A percentile compares a stretch with the other conserved stretches of the same genome.
These are phyloP conservation scores for Drosophila neocordata DNA, from an alignment of 1,140 invertebrate species.

Conservation along the genomic window DNA sequence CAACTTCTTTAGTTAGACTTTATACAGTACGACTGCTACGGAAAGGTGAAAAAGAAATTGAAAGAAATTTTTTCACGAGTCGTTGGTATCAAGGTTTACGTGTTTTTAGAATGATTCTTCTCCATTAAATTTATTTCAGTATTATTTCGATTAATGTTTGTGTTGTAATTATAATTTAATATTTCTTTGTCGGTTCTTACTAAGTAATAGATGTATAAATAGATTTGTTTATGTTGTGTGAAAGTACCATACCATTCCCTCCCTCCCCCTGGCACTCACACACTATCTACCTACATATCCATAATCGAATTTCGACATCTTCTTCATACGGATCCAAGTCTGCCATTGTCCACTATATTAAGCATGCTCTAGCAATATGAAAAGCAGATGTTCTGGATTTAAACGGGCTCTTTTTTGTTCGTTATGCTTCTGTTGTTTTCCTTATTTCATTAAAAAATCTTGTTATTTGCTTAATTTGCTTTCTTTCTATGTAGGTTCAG, in stretches of 20 bases:
- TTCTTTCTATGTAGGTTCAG: conserved; percentile 82
- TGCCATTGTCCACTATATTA: not conserved
- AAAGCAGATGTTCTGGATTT: not conserved
- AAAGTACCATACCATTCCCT: not conserved
- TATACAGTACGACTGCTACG: not conserved
- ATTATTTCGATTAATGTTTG: not conserved
- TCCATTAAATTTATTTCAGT: not conserved
- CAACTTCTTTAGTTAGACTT: not conserved
- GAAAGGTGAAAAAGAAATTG: not conserved
- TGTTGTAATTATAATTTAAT: not conserved
- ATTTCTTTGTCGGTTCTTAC: not conserved
- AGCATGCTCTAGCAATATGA: conserved; percentile 5
- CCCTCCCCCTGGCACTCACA: not conserved
- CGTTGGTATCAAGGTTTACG: conserved; percentile 5
- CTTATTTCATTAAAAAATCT: conserved; percentile 47
- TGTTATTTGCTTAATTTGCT: conserved; percentile 68
- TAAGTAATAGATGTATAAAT: not conserved
- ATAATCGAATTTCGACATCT: not conserved
- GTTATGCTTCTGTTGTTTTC: conserved; percentile 29
- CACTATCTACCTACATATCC: not conserved
- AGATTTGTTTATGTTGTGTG: not conserved
- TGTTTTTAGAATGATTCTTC: not conserved
- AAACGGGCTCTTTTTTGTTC: conserved; percentile 10
- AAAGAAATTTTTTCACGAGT: not conserved
- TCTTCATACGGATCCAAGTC: not conserved